A percentile compares a stretch with the other conserved stretches of the same genome.
phyloP scores from a whole-genome alignment of 2,797 vertebrate genomes.

The Sorex maritimensis region DNA sequence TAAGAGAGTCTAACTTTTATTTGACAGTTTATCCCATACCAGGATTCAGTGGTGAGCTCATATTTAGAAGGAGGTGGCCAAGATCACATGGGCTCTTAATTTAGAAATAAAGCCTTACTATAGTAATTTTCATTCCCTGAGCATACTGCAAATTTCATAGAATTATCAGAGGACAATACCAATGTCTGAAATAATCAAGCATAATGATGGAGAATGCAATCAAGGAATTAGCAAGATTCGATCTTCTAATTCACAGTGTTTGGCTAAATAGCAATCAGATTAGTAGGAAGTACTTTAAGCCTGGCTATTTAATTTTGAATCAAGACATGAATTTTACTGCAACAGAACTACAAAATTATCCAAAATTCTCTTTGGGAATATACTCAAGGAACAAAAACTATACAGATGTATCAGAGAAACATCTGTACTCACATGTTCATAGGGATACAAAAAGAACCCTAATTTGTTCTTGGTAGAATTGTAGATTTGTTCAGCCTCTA shows the following conservation, averaged over 20 bases:
- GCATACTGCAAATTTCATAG: background rate
- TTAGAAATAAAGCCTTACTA: background rate
- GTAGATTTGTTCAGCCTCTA: no score
- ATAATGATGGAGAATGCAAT: background rate
- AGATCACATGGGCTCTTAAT: accelerated
- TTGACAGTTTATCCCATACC: background rate
- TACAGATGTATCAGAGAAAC: no score
- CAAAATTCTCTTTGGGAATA: background rate
- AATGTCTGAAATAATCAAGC: background rate
- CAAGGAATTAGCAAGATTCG: background rate
- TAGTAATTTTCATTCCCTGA: background rate
- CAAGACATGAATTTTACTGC: background rate
- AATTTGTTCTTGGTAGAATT: no score
- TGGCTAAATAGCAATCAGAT: background rate
- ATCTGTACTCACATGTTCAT: no score
- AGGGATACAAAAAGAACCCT: no score
- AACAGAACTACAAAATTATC: background rate
- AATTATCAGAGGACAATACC: background rate
- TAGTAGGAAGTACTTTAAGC: background rate
- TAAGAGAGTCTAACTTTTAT: accelerated
- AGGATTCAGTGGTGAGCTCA: no score
- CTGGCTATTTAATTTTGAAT: background rate
- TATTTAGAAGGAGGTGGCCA: accelerated
- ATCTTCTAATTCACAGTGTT: background rate
- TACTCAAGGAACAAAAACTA: background rate